Percentiles rank a stretch among this genome's conserved stretches.
Conservation (phyloP, 2,113 vertebrate genomes). For the Caretta caretta region DNA sequence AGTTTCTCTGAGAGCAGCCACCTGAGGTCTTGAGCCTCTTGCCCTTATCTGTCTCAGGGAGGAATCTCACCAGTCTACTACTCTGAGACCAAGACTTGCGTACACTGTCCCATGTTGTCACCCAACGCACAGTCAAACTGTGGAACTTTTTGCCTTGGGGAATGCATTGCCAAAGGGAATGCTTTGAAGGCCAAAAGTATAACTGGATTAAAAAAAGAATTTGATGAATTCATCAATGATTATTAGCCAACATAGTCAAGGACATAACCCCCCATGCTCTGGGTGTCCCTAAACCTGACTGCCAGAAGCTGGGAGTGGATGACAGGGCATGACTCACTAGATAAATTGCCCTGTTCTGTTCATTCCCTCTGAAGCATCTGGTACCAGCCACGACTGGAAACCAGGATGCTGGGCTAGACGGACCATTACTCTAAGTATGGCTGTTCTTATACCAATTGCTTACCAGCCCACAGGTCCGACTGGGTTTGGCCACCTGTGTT, state of each 20-base stretch:
- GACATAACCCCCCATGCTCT: neutral
- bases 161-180: neutral
- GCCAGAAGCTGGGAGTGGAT: neutral
- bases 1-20: neutral
- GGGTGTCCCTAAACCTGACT: neutral
- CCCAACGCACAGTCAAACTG: neutral
- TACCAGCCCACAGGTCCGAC: too few relatives aligned
- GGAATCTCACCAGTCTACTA: neutral
- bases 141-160: neutral
- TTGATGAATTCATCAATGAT: neutral
- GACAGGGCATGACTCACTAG: neutral
- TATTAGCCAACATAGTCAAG: neutral
- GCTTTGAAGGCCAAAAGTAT: neutral
- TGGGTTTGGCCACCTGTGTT: too few relatives aligned
- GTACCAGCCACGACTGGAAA: too few relatives aligned
- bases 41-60: neutral
- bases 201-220: too few relatives aligned
- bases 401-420: too few relatives aligned
- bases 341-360: neutral
- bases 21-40: neutral
- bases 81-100: neutral
- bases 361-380: too few relatives aligned
- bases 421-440: too few relatives aligned
- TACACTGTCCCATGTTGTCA: neutral
- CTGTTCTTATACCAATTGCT: too few relatives aligned